Conservation (phyloP, 2,797 vertebrate species). For the Sebastes taczanowskii region DNA sequence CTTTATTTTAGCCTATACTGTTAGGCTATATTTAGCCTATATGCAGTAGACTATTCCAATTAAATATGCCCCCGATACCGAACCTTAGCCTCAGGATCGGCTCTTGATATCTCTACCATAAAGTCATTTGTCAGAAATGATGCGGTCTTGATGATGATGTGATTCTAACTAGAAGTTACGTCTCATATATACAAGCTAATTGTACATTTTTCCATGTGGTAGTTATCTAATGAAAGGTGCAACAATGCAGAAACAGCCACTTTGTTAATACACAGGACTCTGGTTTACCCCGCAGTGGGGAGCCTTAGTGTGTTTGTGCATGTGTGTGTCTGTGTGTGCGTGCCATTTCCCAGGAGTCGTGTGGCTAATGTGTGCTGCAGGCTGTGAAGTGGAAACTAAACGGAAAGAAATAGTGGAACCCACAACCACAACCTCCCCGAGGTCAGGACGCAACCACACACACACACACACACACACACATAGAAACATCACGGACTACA, state of each 20-base stretch:
- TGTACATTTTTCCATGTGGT: neutral
- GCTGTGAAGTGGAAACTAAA: conserved; percentile 74
- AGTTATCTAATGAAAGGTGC: neutral
- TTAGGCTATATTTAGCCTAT: too few species aligned
- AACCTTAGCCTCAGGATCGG: neutral
- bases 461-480: neutral
- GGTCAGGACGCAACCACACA: conserved; percentile 36
- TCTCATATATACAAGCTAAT: neutral
- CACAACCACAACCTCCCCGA: conserved; percentile 43
- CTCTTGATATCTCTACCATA: neutral
- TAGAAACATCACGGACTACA: neutral
- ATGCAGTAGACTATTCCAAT: too few species aligned
- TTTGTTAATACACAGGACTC: conserved; percentile 12
- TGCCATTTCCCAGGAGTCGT: conserved; percentile 55
- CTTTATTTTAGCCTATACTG: neutral
- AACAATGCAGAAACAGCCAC: neutral
- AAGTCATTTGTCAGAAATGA: neutral
- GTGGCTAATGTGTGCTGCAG: conserved; percentile 70
- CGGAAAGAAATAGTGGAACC: conserved; percentile 56
- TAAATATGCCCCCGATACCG: neutral
- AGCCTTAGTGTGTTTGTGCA: neutral
- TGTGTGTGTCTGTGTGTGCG: conserved; percentile 16
- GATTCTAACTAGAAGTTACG: neutral
- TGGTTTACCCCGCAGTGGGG: neutral
- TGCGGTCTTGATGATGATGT: neutral